Evolutionary conservation across 35 echinoderm and acorn worm species (phyloP).

Genomic region (Ophiothrix spiculata): DNA sequence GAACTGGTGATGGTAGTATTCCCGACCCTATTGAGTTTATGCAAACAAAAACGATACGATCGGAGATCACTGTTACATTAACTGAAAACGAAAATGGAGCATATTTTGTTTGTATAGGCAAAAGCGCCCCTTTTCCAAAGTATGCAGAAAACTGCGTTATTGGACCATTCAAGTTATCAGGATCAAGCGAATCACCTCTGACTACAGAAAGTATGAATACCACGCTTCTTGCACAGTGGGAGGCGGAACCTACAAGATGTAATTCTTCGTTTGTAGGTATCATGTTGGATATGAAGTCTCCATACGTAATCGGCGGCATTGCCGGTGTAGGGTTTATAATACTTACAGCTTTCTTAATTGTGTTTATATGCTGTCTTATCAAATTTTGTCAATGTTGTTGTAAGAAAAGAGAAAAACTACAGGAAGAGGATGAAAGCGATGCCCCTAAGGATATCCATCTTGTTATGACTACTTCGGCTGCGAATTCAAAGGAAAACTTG

Average conservation of each 20-base stretch:
- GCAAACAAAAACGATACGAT: not conserved
- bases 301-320: not conserved
- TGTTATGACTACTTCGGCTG: not conserved
- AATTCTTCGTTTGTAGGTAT: not conserved
- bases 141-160: not conserved
- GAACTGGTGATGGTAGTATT: not conserved
- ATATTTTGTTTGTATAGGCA: not conserved
- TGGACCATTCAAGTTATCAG: not conserved
- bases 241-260: not conserved
- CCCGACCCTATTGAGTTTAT: not conserved
- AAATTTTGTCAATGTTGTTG: not conserved
- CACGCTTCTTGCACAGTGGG: not conserved
- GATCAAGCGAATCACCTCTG: not conserved
- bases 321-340: not conserved
- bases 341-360: not conserved
- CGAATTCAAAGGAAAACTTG: not conserved
- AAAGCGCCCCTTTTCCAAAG: not conserved
- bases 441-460: not conserved
- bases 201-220: not conserved
- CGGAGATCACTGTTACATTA: not conserved
- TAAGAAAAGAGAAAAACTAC: not conserved
- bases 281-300: not conserved
- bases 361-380: not conserved
- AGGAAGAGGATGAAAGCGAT: not conserved
- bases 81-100: not conserved